Percentiles rank a stretch among this genome's conserved stretches.
Evolutionary conservation across 2,797 vertebrate genomes (phyloP).

Genomic region (Hybognathus amarus): DNA sequence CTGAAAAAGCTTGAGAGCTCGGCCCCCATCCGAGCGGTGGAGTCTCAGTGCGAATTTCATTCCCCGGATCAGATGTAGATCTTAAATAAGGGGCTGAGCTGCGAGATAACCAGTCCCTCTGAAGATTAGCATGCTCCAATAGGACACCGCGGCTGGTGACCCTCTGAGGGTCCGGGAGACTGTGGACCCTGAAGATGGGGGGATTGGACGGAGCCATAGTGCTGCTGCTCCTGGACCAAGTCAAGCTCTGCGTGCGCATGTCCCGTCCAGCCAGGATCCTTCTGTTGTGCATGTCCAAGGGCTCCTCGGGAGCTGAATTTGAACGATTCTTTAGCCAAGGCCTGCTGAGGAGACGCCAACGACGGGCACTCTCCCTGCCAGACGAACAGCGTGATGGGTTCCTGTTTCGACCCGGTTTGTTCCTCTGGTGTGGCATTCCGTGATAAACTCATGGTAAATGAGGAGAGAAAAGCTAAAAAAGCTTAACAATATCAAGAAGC

Average conservation of each 20-base stretch:
- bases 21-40: slow-evolving; percentile 26
- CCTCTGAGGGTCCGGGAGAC: slow-evolving; percentile 56
- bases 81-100: slow-evolving; percentile 63
- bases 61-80: slow-evolving; percentile 68
- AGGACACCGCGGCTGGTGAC: slow-evolving; percentile 27
- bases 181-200: slow-evolving; percentile 39
- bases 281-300: slow-evolving; percentile 63
- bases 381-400: neutral
- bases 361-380: slow-evolving; percentile 31
- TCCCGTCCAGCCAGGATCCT: slow-evolving; percentile 46
- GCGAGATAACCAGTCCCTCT: slow-evolving; percentile 34
- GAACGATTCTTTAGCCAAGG: slow-evolving; percentile 48
- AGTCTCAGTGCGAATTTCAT: neutral
- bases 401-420: neutral
- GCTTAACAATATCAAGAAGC: slow-evolving; percentile 1
- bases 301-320: slow-evolving; percentile 41
- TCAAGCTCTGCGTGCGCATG: slow-evolving; percentile 8
- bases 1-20: slow-evolving; percentile 34
- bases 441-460: slow-evolving; percentile 63
- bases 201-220: slow-evolving; percentile 11
- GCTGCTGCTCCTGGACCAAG: neutral
- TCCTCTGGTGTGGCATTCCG: slow-evolving; percentile 27
- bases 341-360: slow-evolving; percentile 57
- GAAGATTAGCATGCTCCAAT: slow-evolving; percentile 40
- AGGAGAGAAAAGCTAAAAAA: neutral